A percentile compares a stretch with the other conserved stretches of the same genome.
phyloP scores from a whole-genome alignment of 2,113 vertebrate species.

The Dendropsophus ebraccatus region DNA sequence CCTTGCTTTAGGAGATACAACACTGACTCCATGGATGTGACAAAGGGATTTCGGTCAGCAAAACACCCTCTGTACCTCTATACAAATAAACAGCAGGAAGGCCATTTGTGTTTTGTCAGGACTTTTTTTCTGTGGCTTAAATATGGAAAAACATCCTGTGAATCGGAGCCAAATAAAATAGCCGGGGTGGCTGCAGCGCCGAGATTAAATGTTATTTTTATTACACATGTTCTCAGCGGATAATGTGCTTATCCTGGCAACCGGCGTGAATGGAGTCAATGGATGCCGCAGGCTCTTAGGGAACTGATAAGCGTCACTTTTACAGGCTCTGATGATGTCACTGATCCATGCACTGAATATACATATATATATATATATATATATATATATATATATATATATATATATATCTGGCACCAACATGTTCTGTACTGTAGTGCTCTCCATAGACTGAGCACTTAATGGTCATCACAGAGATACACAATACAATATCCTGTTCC shows the following conservation, averaged over 20 bases:
- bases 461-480: too few relatives aligned
- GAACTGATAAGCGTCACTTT: background rate
- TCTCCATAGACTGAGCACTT: too few relatives aligned
- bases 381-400: too few relatives aligned
- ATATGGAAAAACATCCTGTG: slow-evolving; percentile 36
- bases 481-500: too few relatives aligned
- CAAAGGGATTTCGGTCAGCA: background rate
- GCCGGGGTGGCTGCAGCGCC: background rate
- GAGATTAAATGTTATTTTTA: slow-evolving; percentile 34
- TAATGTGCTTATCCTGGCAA: slow-evolving; percentile 5
- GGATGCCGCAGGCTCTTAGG: background rate
- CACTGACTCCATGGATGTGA: background rate
- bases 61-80: background rate
- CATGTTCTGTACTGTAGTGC: background rate
- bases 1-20: background rate
- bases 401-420: too few relatives aligned
- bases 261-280: background rate
- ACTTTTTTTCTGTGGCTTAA: slow-evolving; percentile 38
- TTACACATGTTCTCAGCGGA: background rate
- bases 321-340: background rate
- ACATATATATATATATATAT: too few relatives aligned
- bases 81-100: slow-evolving; percentile 37
- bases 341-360: too few relatives aligned
- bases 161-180: slow-evolving; percentile 38
- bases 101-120: slow-evolving; percentile 49